Conservation (phyloP, 1,140 invertebrate genomes). For the Notospermus geniculatus region DNA sequence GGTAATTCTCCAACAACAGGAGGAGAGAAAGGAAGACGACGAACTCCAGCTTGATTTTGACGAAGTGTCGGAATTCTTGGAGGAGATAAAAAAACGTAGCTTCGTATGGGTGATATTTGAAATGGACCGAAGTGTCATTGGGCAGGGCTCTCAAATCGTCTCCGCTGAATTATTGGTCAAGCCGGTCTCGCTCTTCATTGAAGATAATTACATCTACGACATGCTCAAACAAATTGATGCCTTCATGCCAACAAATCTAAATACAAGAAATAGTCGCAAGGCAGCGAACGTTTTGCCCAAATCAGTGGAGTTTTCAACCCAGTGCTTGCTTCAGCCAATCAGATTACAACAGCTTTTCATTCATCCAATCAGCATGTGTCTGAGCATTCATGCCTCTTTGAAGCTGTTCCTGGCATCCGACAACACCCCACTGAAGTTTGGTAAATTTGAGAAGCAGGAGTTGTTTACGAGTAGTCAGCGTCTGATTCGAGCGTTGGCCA, state of each 20-base stretch:
- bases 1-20: slow-evolving; percentile 50
- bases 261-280: slow-evolving; percentile 12
- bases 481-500: slow-evolving; percentile 76
- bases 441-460: slow-evolving; percentile 71
- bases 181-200: slow-evolving; percentile 55
- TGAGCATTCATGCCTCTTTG: slow-evolving; percentile 71
- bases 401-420: slow-evolving; percentile 87
- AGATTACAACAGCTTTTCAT: slow-evolving; percentile 60
- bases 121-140: slow-evolving; percentile 16
- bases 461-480: slow-evolving; percentile 73
- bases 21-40: slow-evolving; percentile 15
- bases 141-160: slow-evolving; percentile 21
- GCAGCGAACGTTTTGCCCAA: not conserved
- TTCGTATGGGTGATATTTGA: slow-evolving; percentile 21
- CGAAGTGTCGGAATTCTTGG: slow-evolving; percentile 17
- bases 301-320: not conserved
- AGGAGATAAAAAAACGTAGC: slow-evolving; percentile 31
- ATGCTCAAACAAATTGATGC: slow-evolving; percentile 45
- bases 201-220: slow-evolving; percentile 58
- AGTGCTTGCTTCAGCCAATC: slow-evolving; percentile 30
- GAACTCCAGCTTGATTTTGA: slow-evolving; percentile 16
- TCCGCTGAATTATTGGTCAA: slow-evolving; percentile 30
- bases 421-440: slow-evolving; percentile 82
- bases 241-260: slow-evolving; percentile 31
- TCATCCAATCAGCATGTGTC: slow-evolving; percentile 67